Conservation (phyloP, 1,140 invertebrate genomes). For the Pseudomyrmex concolor region DNA sequence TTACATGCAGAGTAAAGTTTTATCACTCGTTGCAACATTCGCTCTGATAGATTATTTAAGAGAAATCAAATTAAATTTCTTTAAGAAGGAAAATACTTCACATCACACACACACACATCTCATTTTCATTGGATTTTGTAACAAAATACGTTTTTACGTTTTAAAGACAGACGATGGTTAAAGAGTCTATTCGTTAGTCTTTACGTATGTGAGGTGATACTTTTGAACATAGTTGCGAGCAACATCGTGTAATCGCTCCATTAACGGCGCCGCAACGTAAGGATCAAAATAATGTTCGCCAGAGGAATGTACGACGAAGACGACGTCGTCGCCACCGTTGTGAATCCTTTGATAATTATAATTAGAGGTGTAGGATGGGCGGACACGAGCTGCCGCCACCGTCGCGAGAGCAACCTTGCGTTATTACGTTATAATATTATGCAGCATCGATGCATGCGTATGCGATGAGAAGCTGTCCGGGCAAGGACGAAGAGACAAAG, state of each 20-base stretch:
- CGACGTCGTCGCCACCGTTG: background rate
- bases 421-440: constrained; percentile 48
- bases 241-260: constrained; percentile 29
- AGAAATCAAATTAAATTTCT: background rate
- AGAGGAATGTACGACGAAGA: constrained; percentile 9
- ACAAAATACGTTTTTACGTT: too few relatives aligned
- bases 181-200: background rate
- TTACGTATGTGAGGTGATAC: background rate
- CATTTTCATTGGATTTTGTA: too few relatives aligned
- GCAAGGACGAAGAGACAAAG: constrained; percentile 71
- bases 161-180: background rate
- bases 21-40: background rate
- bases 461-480: constrained; percentile 38
- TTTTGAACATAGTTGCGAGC: constrained; percentile 6
- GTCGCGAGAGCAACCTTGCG: constrained; percentile 31
- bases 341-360: constrained; percentile 62
- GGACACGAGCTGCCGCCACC: constrained; percentile 12
- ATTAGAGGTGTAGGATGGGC: constrained; percentile 36
- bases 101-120: too few relatives aligned
- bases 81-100: too few relatives aligned
- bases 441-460: constrained; percentile 41
- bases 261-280: constrained; percentile 36
- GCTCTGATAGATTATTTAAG: background rate
- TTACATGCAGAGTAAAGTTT: background rate
- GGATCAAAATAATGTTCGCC: constrained; percentile 56